Base-by-base conservation (phyloP, 2,888 invertebrate species). In the Epinotia bilunana region DNA sequence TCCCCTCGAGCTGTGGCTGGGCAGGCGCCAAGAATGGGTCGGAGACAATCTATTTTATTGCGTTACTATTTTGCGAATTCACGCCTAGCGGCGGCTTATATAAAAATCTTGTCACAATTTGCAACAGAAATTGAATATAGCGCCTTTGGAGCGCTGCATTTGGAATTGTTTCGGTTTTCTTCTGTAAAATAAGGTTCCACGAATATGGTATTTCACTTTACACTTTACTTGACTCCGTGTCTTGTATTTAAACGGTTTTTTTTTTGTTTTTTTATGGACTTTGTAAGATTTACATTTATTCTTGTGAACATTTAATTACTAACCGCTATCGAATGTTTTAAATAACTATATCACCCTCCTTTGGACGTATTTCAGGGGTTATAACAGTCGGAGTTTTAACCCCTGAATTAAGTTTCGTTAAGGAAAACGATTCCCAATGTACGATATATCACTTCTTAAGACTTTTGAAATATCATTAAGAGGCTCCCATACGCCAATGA, bases 31-130 rank as follows among this genome's bases (percentile, higher is more conserved):
- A 73, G 77, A 76, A 75, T 73, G 73, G 78, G 72, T 78, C 53
- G 57, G 68, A 74, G 71, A 77, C 77, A 78, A 76, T 77, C 74
- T 75, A 78, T 76, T 78, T 78, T 78, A 78, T 78, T 76, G 75
- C 77, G 76, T 78, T 77, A 75, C 74, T 76, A 76, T 78, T 76
- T 73, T 74, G 74, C 74, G 55, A 74, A 74, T 74, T 74, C 74
- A 74, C 74, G 74, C 74, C 71, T 71, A 61, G 71, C 39, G 71
- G 74, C 71, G 71, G 74, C 74, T 74, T 71, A 74, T 74, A 74
- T 74, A 71, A 74, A 74, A 74, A 74, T 74, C 74, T 74, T 74
- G 74, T 74, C 74, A 74, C 74, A 74, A 74, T 74, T 74, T 74
- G 74, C 71, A 74, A 71, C 60, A 65, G 65, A 74, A 71, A 74